phyloP scores from a whole-genome alignment of 2,113 vertebrate species.

The Heloderma charlesbogerti region DNA sequence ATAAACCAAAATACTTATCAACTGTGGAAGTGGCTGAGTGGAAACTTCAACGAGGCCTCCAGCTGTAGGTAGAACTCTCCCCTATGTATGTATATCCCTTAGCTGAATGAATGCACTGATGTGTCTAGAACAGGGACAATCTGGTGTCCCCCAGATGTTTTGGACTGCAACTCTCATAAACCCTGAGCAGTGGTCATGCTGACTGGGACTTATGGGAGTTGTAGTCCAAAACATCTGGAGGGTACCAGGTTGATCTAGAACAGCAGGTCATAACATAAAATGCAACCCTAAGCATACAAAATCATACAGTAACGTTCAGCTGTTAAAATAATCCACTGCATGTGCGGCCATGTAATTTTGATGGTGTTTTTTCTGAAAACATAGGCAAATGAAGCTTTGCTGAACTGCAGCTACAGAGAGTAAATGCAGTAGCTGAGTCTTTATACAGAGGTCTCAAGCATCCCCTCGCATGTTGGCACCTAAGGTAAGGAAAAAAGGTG shows the following conservation, averaged over 20 bases:
- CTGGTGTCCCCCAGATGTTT: too few relatives aligned
- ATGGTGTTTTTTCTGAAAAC: not conserved
- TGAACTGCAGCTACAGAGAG: not conserved
- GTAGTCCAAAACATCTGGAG: not conserved
- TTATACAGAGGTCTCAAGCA: not conserved
- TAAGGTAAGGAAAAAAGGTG: not conserved
- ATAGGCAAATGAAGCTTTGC: not conserved
- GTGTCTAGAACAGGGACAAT: too few relatives aligned
- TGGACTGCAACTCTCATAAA: too few relatives aligned
- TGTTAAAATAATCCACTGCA: not conserved
- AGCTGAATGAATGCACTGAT: not conserved
- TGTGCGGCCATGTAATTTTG: not conserved
- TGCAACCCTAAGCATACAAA: not conserved
- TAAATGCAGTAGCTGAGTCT: not conserved
- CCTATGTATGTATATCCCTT: not conserved
- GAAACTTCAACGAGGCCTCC: too few relatives aligned
- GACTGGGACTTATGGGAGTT: too few relatives aligned
- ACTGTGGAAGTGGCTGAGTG: too few relatives aligned
- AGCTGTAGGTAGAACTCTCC: not conserved
- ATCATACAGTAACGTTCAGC: not conserved
- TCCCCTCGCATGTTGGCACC: not conserved
- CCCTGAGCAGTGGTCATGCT: too few relatives aligned
- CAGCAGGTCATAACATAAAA: not conserved
- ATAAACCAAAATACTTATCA: too few relatives aligned
- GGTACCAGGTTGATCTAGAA: not conserved